These are phyloP conservation scores for Scatophagus argus DNA, from an alignment of 2,113 vertebrate genomes.

Conservation along the genomic window DNA sequence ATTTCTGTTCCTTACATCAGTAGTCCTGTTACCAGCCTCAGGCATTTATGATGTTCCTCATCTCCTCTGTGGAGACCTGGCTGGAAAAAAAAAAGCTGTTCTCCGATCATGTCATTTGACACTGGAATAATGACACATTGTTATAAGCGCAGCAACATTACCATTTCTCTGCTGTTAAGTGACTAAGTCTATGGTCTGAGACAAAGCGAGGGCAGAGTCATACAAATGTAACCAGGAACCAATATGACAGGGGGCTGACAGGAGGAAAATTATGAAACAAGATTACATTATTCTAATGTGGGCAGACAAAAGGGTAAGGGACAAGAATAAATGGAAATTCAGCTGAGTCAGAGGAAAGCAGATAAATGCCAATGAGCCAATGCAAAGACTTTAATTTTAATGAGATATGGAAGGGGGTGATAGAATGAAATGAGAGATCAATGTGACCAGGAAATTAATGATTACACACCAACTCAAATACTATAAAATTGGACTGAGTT, in stretches of 20 bases:
- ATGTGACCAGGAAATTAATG: constrained; percentile 52
- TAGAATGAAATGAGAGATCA: constrained; percentile 61
- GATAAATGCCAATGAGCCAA: constrained; percentile 76
- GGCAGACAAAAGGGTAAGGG: constrained; percentile 71
- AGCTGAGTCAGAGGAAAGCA: constrained; percentile 74
- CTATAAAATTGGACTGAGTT: constrained; percentile 30
- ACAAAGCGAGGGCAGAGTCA: constrained; percentile 60
- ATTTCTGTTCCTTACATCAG: constrained; percentile 35
- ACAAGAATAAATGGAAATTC: constrained; percentile 73
- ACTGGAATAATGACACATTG: constrained; percentile 60
- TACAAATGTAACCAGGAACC: constrained; percentile 66
- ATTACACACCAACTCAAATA: constrained; percentile 54
- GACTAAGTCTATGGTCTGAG: constrained; percentile 50
- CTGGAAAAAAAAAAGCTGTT: constrained; percentile 33
- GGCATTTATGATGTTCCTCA: constrained; percentile 26
- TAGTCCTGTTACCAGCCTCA: constrained; percentile 6
- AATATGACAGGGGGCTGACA: constrained; percentile 61
- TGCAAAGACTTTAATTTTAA: constrained; percentile 68
- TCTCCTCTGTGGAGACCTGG: constrained; percentile 3
- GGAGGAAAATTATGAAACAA: constrained; percentile 65
- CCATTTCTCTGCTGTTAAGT: constrained; percentile 55
- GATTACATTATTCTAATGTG: constrained; percentile 77
- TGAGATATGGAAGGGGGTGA: constrained; percentile 55
- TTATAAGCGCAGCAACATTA: constrained; percentile 39
- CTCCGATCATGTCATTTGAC: constrained; percentile 59